Evolutionary conservation across 2,888 invertebrate species (phyloP).

Genomic region (Acrobasis repandana): DNA sequence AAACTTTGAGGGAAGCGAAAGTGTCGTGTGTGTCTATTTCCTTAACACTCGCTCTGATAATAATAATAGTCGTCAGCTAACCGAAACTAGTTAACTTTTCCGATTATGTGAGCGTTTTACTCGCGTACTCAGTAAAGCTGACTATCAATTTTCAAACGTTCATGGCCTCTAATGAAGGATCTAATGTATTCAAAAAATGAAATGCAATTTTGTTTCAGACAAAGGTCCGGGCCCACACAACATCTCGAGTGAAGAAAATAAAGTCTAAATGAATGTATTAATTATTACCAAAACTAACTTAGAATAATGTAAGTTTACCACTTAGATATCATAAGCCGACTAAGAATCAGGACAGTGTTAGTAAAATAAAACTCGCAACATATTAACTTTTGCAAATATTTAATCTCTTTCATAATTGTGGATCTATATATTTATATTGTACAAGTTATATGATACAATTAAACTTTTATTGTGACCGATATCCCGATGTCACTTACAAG

Average conservation of each 20-base stretch:
- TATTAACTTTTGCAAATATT: slow-evolving; percentile 83
- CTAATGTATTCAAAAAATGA: no score
- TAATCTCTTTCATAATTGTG: slow-evolving; percentile 84
- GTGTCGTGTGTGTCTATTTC: no score
- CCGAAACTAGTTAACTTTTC: no score
- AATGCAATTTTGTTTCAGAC: slow-evolving; percentile 51
- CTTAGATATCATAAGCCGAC: slow-evolving; percentile 51
- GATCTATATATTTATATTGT: slow-evolving; percentile 84
- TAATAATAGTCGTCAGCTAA: no score
- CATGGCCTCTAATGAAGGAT: no score
- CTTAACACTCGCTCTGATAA: no score
- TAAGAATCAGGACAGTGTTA: slow-evolving; percentile 46
- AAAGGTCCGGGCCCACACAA: slow-evolving; percentile 84
- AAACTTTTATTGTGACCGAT: slow-evolving; percentile 67
- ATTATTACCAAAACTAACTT: slow-evolving; percentile 47
- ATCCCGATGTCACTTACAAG: slow-evolving; percentile 54
- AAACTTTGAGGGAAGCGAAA: no score
- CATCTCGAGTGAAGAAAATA: slow-evolving; percentile 56
- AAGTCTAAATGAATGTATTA: slow-evolving; percentile 39
- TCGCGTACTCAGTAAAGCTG: no score
- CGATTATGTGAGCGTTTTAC: no score
- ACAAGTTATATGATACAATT: slow-evolving; percentile 81
- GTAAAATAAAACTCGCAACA: slow-evolving; percentile 62
- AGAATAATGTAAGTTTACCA: slow-evolving; percentile 46
- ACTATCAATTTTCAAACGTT: no score